phyloP scores from a whole-genome alignment of 2,797 vertebrate species.

The Darevskia mixta region DNA sequence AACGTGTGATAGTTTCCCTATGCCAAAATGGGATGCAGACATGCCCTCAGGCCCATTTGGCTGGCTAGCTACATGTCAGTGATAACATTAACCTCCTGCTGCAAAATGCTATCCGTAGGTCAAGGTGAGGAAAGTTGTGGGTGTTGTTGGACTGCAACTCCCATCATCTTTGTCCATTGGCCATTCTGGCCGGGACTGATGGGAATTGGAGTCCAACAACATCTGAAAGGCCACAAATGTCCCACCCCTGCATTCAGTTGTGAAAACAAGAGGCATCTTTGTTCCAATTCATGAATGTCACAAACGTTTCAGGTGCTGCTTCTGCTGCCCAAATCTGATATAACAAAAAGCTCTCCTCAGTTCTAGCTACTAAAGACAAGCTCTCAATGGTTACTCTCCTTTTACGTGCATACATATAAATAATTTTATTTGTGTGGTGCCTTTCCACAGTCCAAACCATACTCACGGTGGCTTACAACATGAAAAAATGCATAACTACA shows the following conservation, averaged over 20 bases:
- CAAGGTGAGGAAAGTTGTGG: background rate
- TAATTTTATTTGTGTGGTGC: too few species aligned
- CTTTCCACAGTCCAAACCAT: too few species aligned
- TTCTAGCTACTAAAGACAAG: background rate
- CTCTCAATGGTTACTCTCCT: background rate
- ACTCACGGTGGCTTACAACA: too few species aligned
- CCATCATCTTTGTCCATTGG: too few species aligned
- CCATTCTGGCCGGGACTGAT: too few species aligned
- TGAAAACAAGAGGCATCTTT: background rate
- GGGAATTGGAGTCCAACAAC: too few species aligned
- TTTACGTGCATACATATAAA: too few species aligned
- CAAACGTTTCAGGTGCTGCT: background rate
- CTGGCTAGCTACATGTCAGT: background rate
- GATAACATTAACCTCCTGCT: background rate
- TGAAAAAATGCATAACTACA: too few species aligned
- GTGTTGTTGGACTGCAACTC: too few species aligned
- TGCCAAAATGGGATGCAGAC: background rate
- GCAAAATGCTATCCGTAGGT: background rate
- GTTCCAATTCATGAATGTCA: slow-evolving; percentile 3
- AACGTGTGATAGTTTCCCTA: background rate
- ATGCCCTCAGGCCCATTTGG: background rate
- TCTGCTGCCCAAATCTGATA: background rate
- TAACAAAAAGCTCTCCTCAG: background rate
- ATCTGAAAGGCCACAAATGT: background rate
- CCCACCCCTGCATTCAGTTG: background rate